Conservation (phyloP, 2,113 vertebrate genomes). For the Halichoerus grypus region DNA sequence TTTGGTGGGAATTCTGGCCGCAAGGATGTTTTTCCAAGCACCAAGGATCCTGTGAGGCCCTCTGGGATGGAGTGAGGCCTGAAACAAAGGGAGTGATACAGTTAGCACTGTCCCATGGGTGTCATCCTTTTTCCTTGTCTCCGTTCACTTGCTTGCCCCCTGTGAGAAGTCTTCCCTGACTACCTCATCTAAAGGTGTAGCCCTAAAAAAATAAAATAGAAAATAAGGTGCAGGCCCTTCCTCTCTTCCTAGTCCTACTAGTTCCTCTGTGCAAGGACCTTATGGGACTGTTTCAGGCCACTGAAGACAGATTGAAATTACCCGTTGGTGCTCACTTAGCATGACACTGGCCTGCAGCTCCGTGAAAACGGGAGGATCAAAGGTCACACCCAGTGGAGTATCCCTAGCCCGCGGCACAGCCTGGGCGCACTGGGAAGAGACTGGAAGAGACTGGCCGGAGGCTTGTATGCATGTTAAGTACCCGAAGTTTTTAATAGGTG, state of each 20-base stretch:
- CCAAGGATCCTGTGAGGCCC: neutral
- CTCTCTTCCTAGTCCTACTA: neutral
- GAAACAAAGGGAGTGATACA: neutral
- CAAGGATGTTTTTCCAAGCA: neutral
- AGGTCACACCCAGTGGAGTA: neutral
- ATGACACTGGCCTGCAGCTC: neutral
- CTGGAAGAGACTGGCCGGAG: neutral
- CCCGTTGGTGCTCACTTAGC: neutral
- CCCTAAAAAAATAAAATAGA: too few species aligned
- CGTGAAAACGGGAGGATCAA: too few species aligned
- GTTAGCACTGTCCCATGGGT: accelerated
- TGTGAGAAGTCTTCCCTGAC: neutral
- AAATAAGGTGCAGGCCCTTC: too few species aligned
- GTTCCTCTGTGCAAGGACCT: neutral
- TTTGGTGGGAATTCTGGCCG: neutral
- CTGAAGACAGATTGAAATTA: neutral
- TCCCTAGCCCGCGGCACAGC: too few species aligned
- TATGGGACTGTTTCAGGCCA: neutral
- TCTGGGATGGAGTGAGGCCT: neutral
- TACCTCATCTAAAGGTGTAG: neutral
- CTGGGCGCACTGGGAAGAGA: neutral
- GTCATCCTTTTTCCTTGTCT: neutral
- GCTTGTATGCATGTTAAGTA: accelerated
- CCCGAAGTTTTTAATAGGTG: neutral
- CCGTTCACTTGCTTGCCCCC: neutral